A percentile compares a stretch with the other conserved stretches of the same genome.
Evolutionary conservation across 2,113 vertebrate genomes (phyloP).

Genomic region (Rhombomys opimus): DNA sequence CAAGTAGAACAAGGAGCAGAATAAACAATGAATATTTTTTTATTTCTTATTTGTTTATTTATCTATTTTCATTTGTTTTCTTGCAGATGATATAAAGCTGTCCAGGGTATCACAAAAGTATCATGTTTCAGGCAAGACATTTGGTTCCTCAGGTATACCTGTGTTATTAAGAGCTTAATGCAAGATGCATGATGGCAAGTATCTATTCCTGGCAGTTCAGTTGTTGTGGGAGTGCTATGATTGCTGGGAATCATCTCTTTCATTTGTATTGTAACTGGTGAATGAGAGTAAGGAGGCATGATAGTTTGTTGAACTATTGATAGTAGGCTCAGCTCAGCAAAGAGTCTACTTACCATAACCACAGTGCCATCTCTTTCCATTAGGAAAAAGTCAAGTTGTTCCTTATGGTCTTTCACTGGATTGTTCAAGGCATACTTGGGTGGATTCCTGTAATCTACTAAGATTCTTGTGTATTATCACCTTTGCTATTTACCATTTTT

Average conservation of each 20-base stretch:
- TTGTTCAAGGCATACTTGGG: too few species aligned
- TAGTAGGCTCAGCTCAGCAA: not conserved
- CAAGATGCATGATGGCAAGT: too few species aligned
- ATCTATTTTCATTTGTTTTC: not conserved
- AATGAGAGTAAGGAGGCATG: not conserved
- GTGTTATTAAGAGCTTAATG: not conserved
- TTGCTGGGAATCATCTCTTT: not conserved
- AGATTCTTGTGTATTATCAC: too few species aligned
- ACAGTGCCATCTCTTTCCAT: not conserved
- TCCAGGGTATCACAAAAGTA: not conserved
- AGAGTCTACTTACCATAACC: not conserved
- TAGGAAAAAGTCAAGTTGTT: not conserved
- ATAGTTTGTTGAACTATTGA: not conserved
- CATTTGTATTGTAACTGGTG: not conserved
- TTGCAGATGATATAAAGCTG: not conserved
- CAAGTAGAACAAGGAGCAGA: not conserved
- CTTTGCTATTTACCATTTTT: too few species aligned
- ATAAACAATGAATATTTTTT: not conserved
- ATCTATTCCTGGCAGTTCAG: not conserved
- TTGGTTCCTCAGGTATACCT: not conserved
- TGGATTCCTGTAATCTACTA: too few species aligned
- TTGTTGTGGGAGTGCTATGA: not conserved
- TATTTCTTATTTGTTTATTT: not conserved
- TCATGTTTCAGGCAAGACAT: not conserved
- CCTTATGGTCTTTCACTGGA: too few species aligned